phyloP scores from a whole-genome alignment of 2,113 vertebrate genomes.

The Neopipo cinnamomea region DNA sequence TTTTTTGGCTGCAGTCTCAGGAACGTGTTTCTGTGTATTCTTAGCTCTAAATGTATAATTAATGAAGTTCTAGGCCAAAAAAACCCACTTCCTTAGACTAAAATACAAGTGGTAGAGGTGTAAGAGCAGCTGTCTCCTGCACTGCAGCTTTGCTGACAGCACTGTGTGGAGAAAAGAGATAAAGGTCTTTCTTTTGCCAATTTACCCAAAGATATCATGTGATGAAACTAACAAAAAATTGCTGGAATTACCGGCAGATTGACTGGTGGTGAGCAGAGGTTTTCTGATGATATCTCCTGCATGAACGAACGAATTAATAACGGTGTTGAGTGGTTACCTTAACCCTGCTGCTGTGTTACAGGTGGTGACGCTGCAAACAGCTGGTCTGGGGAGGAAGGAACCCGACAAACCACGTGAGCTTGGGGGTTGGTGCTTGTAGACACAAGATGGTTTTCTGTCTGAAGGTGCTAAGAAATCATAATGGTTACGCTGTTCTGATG shows the following conservation, averaged over 20 bases:
- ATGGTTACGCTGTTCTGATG: neutral
- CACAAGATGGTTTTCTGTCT: accelerated
- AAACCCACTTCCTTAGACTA: accelerated
- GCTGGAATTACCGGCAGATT: conserved; percentile 94
- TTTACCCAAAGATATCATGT: conserved; percentile 54
- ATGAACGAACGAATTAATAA: neutral
- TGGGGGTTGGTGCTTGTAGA: neutral
- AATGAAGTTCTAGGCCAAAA: neutral
- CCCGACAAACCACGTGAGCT: accelerated
- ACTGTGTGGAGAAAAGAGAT: neutral
- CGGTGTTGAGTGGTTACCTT: neutral
- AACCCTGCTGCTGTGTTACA: neutral
- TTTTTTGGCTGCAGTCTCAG: neutral
- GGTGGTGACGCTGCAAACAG: neutral
- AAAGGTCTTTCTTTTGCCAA: accelerated
- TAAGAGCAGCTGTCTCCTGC: neutral
- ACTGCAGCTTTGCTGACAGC: neutral
- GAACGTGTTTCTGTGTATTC: neutral
- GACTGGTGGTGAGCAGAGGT: conserved; percentile 81
- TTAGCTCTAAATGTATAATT: neutral
- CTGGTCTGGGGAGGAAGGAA: neutral
- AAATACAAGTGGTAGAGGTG: accelerated
- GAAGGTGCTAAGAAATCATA: neutral
- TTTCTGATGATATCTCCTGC: conserved; percentile 76
- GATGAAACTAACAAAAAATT: conserved; percentile 73